These are phyloP conservation scores for Chironomus tentans DNA, from an alignment of 2,888 invertebrate genomes.

Conservation along the genomic window DNA sequence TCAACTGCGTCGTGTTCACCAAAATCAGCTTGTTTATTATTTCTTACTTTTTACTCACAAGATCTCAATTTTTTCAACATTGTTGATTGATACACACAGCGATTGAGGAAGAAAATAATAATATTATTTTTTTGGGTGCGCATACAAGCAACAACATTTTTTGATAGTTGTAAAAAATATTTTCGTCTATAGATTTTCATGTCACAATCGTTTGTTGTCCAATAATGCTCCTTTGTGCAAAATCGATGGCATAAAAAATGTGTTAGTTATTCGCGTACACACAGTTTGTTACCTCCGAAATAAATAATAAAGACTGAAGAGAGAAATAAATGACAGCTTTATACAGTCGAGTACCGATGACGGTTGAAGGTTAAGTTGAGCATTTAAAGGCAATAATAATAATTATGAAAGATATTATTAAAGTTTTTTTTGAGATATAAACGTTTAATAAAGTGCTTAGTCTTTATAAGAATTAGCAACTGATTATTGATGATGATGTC, in stretches of 20 bases:
- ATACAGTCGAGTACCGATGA: slow-evolving; percentile 7
- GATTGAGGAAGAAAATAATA: neutral
- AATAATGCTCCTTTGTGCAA: neutral
- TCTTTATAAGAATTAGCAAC: no score
- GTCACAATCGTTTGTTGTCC: slow-evolving; percentile 7
- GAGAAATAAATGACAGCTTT: neutral
- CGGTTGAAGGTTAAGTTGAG: slow-evolving; percentile 25
- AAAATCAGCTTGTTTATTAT: no score
- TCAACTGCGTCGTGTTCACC: no score
- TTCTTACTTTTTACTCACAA: no score
- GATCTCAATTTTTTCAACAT: neutral
- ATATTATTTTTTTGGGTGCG: neutral
- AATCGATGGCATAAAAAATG: slow-evolving; percentile 18
- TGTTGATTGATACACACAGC: neutral
- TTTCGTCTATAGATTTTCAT: neutral
- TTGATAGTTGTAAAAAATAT: neutral
- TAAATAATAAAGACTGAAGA: neutral
- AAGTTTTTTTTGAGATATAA: neutral
- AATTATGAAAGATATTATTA: slow-evolving; percentile 1
- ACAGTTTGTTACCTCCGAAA: neutral
- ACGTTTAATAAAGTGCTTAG: neutral
- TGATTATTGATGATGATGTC: no score
- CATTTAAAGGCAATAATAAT: slow-evolving; percentile 16
- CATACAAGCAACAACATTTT: neutral
- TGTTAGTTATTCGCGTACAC: neutral